Conservation (phyloP, 2,888 invertebrate genomes). For the Noctua janthe region DNA sequence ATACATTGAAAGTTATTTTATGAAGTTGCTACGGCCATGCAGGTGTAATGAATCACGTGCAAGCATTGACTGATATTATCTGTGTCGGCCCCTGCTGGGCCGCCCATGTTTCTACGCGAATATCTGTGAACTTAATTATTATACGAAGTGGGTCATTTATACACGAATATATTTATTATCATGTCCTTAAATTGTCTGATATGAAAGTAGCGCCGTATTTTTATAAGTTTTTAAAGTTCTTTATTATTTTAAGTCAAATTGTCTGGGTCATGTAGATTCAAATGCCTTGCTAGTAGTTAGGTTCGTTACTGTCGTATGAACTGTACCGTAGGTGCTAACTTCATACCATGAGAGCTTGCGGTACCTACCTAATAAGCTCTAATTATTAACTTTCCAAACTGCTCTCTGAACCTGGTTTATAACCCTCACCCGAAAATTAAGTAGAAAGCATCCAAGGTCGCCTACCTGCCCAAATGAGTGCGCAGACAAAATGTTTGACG, state of each 20-base stretch:
- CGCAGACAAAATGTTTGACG: slow-evolving; percentile 63
- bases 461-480: slow-evolving; percentile 57
- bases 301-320: neutral
- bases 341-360: neutral
- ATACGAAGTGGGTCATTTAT: slow-evolving; percentile 49
- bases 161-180: slow-evolving; percentile 46
- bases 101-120: slow-evolving; percentile 55
- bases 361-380: slow-evolving; percentile 32
- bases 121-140: slow-evolving; percentile 58
- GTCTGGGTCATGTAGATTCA: neutral
- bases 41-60: slow-evolving; percentile 71
- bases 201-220: slow-evolving; percentile 13
- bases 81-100: slow-evolving; percentile 45
- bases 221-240: neutral
- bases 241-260: neutral
- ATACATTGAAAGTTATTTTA: slow-evolving; percentile 75
- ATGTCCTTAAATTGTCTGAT: slow-evolving; percentile 10
- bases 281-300: neutral
- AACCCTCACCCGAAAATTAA: slow-evolving; percentile 46
- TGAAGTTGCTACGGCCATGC: slow-evolving; percentile 64
- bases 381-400: slow-evolving; percentile 42
- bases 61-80: slow-evolving; percentile 69
- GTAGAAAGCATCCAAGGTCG: slow-evolving; percentile 49
- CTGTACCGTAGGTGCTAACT: neutral
- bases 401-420: slow-evolving; percentile 42